These are phyloP conservation scores for Pterocles burchelli DNA, from an alignment of 2,113 vertebrate species.

Conservation along the genomic window DNA sequence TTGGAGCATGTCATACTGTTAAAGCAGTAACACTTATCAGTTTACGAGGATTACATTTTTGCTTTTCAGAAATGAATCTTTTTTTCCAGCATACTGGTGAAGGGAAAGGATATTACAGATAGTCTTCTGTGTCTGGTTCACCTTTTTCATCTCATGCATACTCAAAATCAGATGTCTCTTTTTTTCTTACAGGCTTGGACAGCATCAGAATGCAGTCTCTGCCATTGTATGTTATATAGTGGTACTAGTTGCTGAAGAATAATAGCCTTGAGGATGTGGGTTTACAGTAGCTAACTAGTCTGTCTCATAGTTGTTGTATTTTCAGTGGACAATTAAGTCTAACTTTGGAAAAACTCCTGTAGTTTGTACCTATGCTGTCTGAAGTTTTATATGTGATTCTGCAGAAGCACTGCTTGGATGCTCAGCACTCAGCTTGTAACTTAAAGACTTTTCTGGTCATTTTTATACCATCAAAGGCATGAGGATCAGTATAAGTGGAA, in stretches of 20 bases:
- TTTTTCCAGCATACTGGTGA: neutral
- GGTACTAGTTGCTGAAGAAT: neutral
- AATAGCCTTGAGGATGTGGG: neutral
- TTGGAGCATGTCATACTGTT: neutral
- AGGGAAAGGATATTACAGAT: neutral
- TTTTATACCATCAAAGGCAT: neutral
- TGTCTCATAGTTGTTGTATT: neutral
- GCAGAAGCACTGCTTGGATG: neutral
- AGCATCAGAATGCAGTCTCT: neutral
- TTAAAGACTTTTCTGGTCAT: neutral
- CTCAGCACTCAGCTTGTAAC: neutral
- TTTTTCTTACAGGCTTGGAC: neutral
- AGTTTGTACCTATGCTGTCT: neutral
- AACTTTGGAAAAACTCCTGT: neutral
- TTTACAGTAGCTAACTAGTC: neutral
- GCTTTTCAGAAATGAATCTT: neutral
- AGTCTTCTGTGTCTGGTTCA: neutral
- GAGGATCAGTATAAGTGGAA: neutral
- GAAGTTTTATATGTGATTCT: neutral
- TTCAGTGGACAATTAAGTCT: neutral
- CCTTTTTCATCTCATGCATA: neutral
- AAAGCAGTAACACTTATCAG: neutral
- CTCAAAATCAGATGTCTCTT: neutral
- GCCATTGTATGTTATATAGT: neutral
- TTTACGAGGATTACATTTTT: neutral